Evolutionary conservation across 2,113 vertebrate genomes (phyloP).

Genomic region (Rhinoderma darwinii): DNA sequence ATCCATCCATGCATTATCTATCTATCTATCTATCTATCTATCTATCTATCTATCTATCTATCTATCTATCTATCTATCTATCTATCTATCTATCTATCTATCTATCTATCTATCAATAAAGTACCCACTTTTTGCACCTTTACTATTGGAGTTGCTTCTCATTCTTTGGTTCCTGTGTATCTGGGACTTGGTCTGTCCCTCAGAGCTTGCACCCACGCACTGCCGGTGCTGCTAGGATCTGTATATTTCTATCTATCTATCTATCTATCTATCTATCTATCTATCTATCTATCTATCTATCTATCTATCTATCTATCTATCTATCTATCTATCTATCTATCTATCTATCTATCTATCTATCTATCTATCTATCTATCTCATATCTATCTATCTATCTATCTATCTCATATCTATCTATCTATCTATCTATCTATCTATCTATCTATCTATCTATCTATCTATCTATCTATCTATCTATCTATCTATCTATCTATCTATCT

Average conservation of each 20-base stretch:
- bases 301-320: background rate
- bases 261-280: background rate
- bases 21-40: background rate
- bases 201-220: too few relatives aligned
- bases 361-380: background rate
- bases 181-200: too few relatives aligned
- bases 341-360: background rate
- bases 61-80: slow-evolving; percentile 6
- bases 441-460: background rate
- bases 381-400: background rate
- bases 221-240: too few relatives aligned
- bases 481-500: background rate
- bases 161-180: too few relatives aligned
- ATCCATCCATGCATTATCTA: background rate
- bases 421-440: background rate
- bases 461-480: background rate
- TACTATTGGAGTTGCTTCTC: too few relatives aligned
- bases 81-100: too few relatives aligned
- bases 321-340: slow-evolving; percentile 11
- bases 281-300: background rate
- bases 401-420: background rate
- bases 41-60: background rate
- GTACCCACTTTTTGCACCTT: too few relatives aligned
- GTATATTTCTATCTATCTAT: slow-evolving; percentile 1
- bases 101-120: slow-evolving; percentile 8